Conservation (phyloP, 2,797 vertebrate genomes). For the Oryzias sinensis region DNA sequence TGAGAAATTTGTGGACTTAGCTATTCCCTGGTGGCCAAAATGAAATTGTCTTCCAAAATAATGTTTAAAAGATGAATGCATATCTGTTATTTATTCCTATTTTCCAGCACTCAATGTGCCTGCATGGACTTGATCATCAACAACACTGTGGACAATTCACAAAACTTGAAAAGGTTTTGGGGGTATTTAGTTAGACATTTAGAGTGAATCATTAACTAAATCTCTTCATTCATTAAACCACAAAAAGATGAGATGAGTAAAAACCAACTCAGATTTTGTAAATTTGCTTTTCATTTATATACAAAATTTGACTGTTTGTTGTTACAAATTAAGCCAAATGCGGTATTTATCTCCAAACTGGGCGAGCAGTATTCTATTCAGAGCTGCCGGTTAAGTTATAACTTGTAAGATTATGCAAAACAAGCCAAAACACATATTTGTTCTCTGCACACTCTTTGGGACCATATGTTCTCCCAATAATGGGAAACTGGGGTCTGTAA, state of each 20-base stretch:
- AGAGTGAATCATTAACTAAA: conserved; percentile 12
- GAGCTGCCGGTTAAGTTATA: too few species aligned
- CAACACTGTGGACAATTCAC: conserved; percentile 10
- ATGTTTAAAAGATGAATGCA: not conserved
- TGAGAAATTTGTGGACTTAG: too few species aligned
- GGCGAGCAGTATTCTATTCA: too few species aligned
- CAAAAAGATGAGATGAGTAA: conserved; percentile 1
- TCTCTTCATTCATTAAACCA: not conserved
- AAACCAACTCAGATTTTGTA: conserved; percentile 12
- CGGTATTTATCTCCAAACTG: conserved; percentile 8
- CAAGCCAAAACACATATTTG: conserved; percentile 1
- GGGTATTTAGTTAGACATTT: conserved; percentile 6
- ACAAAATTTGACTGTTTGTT: conserved; percentile 13
- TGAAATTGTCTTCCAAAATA: not conserved
- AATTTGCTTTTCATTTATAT: conserved; percentile 20
- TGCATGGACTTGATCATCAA: not conserved
- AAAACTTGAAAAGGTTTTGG: conserved; percentile 16
- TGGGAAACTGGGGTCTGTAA: conserved; percentile 51
- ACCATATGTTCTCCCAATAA: conserved; percentile 57
- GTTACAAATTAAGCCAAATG: conserved; percentile 12
- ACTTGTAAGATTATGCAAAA: too few species aligned
- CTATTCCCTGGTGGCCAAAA: too few species aligned
- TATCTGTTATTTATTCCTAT: not conserved
- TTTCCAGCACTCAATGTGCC: conserved; percentile 2
- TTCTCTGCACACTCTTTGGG: conserved; percentile 13